Evolutionary conservation across 2,888 invertebrate genomes (phyloP).

Genomic region (Dioctria linearis): DNA sequence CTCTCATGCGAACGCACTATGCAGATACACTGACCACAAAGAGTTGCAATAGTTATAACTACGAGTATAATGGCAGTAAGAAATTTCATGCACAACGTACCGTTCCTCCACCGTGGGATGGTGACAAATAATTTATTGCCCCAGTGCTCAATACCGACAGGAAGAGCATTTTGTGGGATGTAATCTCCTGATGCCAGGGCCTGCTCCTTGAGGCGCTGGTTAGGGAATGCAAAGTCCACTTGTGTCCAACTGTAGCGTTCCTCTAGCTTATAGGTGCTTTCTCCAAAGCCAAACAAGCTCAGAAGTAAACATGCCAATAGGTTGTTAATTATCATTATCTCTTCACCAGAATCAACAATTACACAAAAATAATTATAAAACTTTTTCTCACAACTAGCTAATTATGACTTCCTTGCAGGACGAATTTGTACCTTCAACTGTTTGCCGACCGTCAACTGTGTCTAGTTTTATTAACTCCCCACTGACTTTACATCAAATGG

Average conservation of each 20-base stretch:
- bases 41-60: conserved; percentile 11
- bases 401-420: conserved; percentile 35
- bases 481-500: conserved; percentile 33
- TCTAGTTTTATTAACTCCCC: conserved; percentile 59
- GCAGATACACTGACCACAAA: conserved; percentile 24
- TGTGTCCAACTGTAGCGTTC: conserved; percentile 83
- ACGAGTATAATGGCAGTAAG: not conserved
- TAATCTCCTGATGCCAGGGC: conserved; percentile 78
- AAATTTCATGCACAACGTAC: conserved; percentile 72
- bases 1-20: conserved; percentile 13
- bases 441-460: conserved; percentile 9
- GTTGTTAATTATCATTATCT: conserved; percentile 7
- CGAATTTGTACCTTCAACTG: conserved; percentile 46
- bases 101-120: conserved; percentile 85
- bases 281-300: conserved; percentile 53
- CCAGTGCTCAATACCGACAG: conserved; percentile 88
- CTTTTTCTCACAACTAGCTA: not conserved
- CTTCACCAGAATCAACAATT: not conserved
- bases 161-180: conserved; percentile 84
- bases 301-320: not conserved
- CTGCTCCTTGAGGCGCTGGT: conserved; percentile 74
- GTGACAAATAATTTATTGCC: conserved; percentile 85
- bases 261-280: conserved; percentile 73
- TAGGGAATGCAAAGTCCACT: conserved; percentile 84
- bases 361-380: no score